Base-by-base conservation (phyloP, 2,113 vertebrate genomes). In the Clarias batrachus region DNA sequence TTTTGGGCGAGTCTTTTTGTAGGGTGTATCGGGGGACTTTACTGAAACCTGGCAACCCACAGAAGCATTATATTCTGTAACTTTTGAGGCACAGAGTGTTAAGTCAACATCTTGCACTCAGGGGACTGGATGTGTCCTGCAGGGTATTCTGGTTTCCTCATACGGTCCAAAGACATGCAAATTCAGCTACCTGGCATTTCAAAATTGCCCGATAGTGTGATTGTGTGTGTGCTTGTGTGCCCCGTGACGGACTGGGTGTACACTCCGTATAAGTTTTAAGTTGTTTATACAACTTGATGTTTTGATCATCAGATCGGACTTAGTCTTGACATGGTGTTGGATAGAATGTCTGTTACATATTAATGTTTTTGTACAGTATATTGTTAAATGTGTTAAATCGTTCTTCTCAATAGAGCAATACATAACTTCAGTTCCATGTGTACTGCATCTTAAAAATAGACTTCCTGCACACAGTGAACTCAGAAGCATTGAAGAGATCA, bases 401-500 rank as follows among this genome's bases (percentile, higher is more conserved):
- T 56, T 86, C 2, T 41, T 41, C 62, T 84, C 84, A 13, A 19
- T 6, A 19, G 60, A 54, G n/a, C 2, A 79, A 33, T n/a, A 23
- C 2, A 73, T 56, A 37, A 86, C 65, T 66, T 79, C 57, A 25
- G 10, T 82, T 59, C 59, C 62, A 71, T 33, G 52, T 10, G 0
- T 48, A 48, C 48, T 48, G 6, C 27, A 52, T 48, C 60, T 27
- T 59, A 16, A 33, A 48, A 82, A 56, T 56, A 59, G 54, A 10
- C 71, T 71, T 80, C 74, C 54, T 21, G 84, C 54, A 71, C 65
- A 70, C 9, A 59, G 77, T 54, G 41, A 70, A 85, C 71, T 82
- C 7, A 30, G 33, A 81, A 19, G 81, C 25, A 1, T 25, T 70
- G 27, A 27, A 57, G n/a, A 70, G 48, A 71, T 73, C 10, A 21